Base-by-base conservation (phyloP, 2,113 vertebrate species). In the Vulpes ferrilata region DNA sequence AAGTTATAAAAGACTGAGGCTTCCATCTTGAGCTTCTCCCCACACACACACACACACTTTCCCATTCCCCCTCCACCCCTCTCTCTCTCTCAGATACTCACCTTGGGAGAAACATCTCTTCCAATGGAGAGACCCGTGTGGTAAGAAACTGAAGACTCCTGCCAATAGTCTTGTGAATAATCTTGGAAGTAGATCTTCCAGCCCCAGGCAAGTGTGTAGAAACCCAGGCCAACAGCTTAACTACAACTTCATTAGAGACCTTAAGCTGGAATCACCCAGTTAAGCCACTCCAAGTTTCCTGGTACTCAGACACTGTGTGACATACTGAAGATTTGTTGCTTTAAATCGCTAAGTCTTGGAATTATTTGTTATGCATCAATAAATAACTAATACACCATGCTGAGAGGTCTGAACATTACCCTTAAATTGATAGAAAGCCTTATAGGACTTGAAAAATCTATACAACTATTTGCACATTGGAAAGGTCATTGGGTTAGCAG, bases 341-440 rank as follows among this genome's bases (percentile, higher is more conserved):
- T 86, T 81, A 95, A 89, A n/a, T 69, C 27, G 25, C 51, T 51
- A 95, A 74, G 4, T 74, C 13, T 74, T 55, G 23, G 38, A 27
- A 43, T 79, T 92, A 73, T 65, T 92, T 90, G 32, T 64, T 96
- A 73, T 80, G 27, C 73, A 93, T 65, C 53, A 85, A 48, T 53
- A 85, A 27, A 65, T 85, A 91, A 83, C 81, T 90, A 90, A 95
- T 73, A 86, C 15, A 86, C 64, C 73, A 88, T 23, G 35, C 73
- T 53, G 64, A 65, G 93, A 93, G 62, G 27, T 95, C 88, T 95
- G 60, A 93, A 90, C 35, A 71, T 82, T 91, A 93, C 88, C 79
- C 67, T 57, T n/a, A 89, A 92, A 91, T n/a, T 93, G 73, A 92
- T 43, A 91, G 84, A 95, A 92, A 90, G 48, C 25, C 74, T 83